Evolutionary conservation across 2,888 invertebrate species (phyloP), one percentile per base, ranked within the genome.

Genomic region (Notodromas monacha): DNA sequence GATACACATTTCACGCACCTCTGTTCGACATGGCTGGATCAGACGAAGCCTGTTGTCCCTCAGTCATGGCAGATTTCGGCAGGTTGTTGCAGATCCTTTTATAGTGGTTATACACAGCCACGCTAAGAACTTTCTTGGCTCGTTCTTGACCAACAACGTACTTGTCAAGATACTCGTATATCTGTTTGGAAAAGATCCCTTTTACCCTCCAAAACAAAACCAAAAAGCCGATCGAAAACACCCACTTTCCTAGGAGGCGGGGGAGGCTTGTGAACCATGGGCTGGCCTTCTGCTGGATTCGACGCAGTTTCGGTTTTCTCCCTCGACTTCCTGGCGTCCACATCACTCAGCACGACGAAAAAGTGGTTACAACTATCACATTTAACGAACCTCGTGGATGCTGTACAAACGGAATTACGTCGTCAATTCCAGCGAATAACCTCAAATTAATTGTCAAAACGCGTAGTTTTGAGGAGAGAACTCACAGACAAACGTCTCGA

Each of bases 51-150:
- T 26, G 12, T 21, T n/a, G 28, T 34, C 11, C 30, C 31, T 8
- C 21, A 21, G 6, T 21, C 8, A n/a, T 21, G 34, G 32, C 4
- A 21, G 8, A 6, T 21, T 21, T 21, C 8, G 49, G 48, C 35
- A 74, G 59, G 53, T 89, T 89, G 51, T 89, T 81, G 50, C 74
- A 76, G 44, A 96, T 79, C 42, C 92, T 59, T 55, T 92, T 89
- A 53, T 92, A 96, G 49, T 96, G 96, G 54, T 92, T 89, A 55
- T 96, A 96, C 1, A 96, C 92, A 8, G 92, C 89, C 16, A 92
- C 92, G 1, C 89, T 69, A 21, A 96, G 56, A 26, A 89, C 86
- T 54, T 89, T 89, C 54, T 96, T 96, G 2, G 92, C 92, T 49
- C 70, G 65, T 39, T 86, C 77, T 51, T 96, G 92, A 0, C 92